Percentiles rank a stretch among this genome's conserved stretches.
phyloP scores from a whole-genome alignment of 2,888 invertebrate species.

The Ferrisia virgata region DNA sequence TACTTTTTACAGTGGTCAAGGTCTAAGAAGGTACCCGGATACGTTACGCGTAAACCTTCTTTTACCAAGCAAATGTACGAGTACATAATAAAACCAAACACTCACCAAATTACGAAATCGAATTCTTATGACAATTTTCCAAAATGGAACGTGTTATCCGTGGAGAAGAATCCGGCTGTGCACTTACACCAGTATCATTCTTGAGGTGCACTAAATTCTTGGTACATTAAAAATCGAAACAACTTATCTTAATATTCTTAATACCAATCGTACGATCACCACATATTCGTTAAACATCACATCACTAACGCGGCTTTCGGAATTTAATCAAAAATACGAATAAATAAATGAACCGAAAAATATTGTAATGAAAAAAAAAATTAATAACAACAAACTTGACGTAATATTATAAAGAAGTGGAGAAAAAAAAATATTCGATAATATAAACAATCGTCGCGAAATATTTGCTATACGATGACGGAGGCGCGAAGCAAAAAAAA shows the following conservation, averaged over 20 bases:
- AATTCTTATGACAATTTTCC: conserved; percentile 9
- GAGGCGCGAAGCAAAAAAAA: neutral
- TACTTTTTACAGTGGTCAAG: no score
- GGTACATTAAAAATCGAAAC: neutral
- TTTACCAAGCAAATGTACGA: neutral
- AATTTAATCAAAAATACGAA: neutral
- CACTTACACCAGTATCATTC: neutral
- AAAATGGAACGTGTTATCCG: neutral
- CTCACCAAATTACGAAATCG: conserved; percentile 5
- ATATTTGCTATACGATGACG: neutral
- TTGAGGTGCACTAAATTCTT: neutral
- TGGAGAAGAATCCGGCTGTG: neutral
- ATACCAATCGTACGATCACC: neutral
- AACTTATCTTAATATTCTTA: neutral
- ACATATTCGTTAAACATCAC: neutral
- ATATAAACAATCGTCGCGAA: neutral
- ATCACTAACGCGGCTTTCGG: neutral
- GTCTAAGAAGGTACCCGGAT: neutral
- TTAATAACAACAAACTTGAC: neutral
- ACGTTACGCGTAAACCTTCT: neutral
- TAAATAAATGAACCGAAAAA: neutral
- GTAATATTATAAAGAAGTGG: no score
- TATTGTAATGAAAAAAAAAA: neutral
- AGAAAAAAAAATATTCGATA: no score
- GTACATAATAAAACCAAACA: neutral